These are phyloP conservation scores for pig (Sus scrofa) DNA, from an alignment of 2,113 vertebrate species.

Conservation along the genomic window T2T-Sscrofa CM000818.6:65529501-65530000, in stretches of 20 bases:
- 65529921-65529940: neutral
- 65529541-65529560: neutral
- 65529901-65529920: neutral
- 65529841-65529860: neutral
- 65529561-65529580: neutral
- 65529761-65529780: conserved; percentile 36
- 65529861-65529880: neutral
- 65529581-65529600: neutral
- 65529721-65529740: conserved; percentile 52
- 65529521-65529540: too few species aligned
- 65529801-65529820: neutral
- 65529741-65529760: neutral
- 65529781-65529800: conserved; percentile 48
- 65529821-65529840: neutral
- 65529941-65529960: neutral
- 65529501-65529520: neutral
- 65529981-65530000: neutral
- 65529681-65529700: conserved; percentile 43
- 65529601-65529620: neutral
- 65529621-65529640: neutral
- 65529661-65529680: conserved; percentile 44
- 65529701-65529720: neutral
- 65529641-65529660: neutral
- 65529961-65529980: neutral
- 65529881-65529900: neutral